A percentile compares a stretch with the other conserved stretches of the same genome.
Evolutionary conservation across 2,113 vertebrate genomes (phyloP).

Genomic region (Triplophysa tibetana): DNA sequence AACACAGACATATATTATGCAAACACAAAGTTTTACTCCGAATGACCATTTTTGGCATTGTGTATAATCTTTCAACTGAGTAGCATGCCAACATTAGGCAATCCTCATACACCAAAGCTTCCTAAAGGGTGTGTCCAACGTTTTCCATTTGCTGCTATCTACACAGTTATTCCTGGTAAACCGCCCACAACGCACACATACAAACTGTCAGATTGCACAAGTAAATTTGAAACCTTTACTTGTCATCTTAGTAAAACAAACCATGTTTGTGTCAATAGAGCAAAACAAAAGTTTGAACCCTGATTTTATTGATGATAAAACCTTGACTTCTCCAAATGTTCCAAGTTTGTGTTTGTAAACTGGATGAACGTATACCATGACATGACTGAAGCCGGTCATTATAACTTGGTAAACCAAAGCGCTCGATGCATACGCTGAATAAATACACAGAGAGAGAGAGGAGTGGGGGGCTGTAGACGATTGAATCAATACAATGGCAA

Average conservation of each 20-base stretch:
- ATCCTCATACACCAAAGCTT: not conserved
- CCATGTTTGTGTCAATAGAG: not conserved
- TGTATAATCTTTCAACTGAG: too few species aligned
- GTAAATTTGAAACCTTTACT: too few species aligned
- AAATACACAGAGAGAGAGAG: not conserved
- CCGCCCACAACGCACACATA: not conserved
- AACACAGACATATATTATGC: too few species aligned
- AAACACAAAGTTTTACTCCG: too few species aligned
- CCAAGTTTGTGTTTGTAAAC: slow-evolving; percentile 13
- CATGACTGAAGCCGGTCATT: slow-evolving; percentile 25
- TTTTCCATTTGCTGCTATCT: not conserved
- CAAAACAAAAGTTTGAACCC: not conserved
- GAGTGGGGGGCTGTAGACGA: not conserved
- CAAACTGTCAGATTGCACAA: not conserved
- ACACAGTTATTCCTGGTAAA: not conserved
- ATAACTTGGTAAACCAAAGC: not conserved
- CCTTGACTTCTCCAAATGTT: not conserved
- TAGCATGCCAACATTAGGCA: too few species aligned
- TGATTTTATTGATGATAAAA: not conserved
- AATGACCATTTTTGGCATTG: too few species aligned
- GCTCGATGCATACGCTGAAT: not conserved
- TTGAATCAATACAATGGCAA: not conserved
- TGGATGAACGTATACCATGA: slow-evolving; percentile 18
- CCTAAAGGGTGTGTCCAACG: not conserved
- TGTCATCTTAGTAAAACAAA: not conserved